phyloP scores from a whole-genome alignment of 2,888 invertebrate genomes.

The Cephus spinipes region DNA sequence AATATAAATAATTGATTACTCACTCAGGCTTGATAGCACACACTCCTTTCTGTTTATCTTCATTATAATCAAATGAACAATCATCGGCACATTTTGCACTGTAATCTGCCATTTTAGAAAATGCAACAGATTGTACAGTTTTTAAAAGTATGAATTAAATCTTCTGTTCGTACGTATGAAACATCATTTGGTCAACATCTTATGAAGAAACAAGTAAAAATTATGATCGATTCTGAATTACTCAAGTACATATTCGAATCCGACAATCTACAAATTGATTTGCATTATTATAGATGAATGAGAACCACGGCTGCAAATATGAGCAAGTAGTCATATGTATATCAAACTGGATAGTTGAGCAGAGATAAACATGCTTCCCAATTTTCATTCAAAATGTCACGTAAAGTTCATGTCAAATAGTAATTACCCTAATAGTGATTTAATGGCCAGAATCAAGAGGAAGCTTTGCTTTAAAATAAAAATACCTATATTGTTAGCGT shows the following conservation, averaged over 20 bases:
- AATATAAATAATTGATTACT: constrained; percentile 34
- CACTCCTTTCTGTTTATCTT: constrained; percentile 61
- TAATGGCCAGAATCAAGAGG: constrained; percentile 15
- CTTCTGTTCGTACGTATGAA: background rate
- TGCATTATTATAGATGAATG: background rate
- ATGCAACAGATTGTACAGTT: background rate
- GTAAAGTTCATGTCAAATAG: background rate
- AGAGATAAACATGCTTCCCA: background rate
- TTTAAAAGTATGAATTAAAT: background rate
- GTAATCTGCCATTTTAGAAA: constrained; percentile 44
- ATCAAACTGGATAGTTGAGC: background rate
- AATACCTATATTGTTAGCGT: constrained; percentile 30
- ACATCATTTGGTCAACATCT: background rate
- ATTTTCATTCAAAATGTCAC: background rate
- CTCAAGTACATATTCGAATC: background rate
- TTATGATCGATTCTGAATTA: background rate
- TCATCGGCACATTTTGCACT: constrained; percentile 38
- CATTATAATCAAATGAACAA: constrained; percentile 44
- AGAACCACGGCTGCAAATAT: background rate
- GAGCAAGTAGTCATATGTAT: background rate
- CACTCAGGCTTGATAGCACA: constrained; percentile 69
- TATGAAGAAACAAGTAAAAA: background rate
- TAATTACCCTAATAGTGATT: background rate
- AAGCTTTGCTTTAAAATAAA: constrained; percentile 40
- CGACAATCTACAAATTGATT: background rate